A percentile compares a stretch with the other conserved stretches of the same genome.
phyloP scores from a whole-genome alignment of 2,113 vertebrate species.

The Tympanuchus pallidicinctus region DNA sequence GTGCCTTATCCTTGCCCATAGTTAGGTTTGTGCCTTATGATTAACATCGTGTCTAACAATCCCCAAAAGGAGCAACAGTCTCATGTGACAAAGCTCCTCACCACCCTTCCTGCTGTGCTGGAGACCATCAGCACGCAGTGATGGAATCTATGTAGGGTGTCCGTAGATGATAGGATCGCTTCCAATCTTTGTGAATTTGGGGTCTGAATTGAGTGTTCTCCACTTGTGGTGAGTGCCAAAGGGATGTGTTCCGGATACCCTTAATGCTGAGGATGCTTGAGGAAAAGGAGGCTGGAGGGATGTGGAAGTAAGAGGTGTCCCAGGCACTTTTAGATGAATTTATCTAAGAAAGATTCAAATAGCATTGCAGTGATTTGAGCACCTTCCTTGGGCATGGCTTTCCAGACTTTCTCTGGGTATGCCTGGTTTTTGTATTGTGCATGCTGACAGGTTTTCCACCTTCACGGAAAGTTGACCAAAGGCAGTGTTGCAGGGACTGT shows the following conservation, averaged over 20 bases:
- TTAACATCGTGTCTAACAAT: background rate
- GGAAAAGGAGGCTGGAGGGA: background rate
- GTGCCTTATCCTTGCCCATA: background rate
- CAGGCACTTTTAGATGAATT: background rate
- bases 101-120: background rate
- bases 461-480: background rate
- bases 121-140: background rate
- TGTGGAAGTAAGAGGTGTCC: background rate
- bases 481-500: background rate
- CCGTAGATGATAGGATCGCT: background rate
- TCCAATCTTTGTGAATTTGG: background rate
- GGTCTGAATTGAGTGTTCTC: background rate
- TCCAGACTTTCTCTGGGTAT: background rate
- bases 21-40: slow-evolving; percentile 1
- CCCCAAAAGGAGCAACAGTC: background rate
- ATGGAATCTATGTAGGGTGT: background rate
- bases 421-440: fast-evolving
- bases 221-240: background rate
- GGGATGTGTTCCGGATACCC: background rate
- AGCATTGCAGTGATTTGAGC: background rate
- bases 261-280: background rate
- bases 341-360: background rate
- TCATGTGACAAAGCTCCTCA: background rate
- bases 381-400: background rate
- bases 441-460: background rate